phyloP scores from a whole-genome alignment of 2,797 vertebrate genomes.

The Neosilurus mollespiculum region DNA sequence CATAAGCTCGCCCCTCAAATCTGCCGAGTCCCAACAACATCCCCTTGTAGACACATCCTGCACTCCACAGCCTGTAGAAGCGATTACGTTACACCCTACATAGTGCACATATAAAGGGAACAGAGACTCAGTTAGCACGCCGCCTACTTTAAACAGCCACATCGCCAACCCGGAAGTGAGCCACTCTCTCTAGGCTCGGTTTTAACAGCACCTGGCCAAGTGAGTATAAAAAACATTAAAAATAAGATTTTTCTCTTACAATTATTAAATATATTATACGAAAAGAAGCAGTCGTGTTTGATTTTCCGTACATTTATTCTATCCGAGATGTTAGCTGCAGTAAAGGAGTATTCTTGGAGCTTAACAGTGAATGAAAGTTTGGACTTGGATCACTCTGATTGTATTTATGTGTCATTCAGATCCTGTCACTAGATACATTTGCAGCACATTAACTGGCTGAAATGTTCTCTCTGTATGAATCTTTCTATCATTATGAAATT shows the following conservation, averaged over 20 bases:
- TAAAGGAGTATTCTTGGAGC: background rate
- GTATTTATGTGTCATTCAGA: background rate
- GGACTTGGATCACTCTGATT: background rate
- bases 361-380: background rate
- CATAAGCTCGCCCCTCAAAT: background rate
- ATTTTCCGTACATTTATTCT: background rate
- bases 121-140: too few species aligned
- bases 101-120: background rate
- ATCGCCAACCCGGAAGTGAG: slow-evolving; percentile 33
- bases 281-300: background rate
- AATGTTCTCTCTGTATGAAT: background rate
- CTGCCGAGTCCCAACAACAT: too few species aligned
- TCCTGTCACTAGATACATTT: background rate
- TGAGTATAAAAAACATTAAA: slow-evolving; percentile 14
- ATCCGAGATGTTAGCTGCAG: background rate
- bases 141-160: slow-evolving; percentile 4
- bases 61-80: background rate
- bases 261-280: too few species aligned
- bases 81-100: background rate
- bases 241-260: too few species aligned
- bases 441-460: background rate
- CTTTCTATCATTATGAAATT: background rate
- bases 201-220: background rate
- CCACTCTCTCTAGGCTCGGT: background rate
- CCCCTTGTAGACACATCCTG: background rate